A percentile compares a stretch with the other conserved stretches of the same genome.
Conservation (phyloP, 2,797 vertebrate genomes). For the Pelochelys cantorii region DNA sequence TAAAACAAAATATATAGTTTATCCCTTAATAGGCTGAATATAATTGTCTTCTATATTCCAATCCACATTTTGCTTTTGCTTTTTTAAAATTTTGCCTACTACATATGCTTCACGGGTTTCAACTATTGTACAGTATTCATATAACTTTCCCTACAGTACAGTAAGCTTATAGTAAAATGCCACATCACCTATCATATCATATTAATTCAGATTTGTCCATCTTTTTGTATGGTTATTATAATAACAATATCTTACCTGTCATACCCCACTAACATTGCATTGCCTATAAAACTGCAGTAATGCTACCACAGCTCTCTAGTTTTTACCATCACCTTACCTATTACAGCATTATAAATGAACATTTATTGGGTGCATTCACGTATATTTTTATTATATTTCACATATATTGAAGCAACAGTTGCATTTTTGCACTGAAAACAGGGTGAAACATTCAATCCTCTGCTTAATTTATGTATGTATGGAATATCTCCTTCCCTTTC, state of each 20-base stretch:
- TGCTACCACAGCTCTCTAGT: constrained; percentile 64
- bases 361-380: constrained; percentile 56
- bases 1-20: constrained; percentile 56
- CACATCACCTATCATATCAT: constrained; percentile 64
- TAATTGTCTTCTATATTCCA: constrained; percentile 44
- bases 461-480: constrained; percentile 2
- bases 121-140: constrained; percentile 52
- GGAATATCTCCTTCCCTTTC: constrained; percentile 49
- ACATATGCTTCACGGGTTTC: constrained; percentile 25
- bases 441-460: constrained; percentile 52
- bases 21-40: constrained; percentile 31
- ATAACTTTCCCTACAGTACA: constrained; percentile 58
- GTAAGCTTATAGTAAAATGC: constrained; percentile 80
- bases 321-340: constrained; percentile 61
- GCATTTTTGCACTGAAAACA: constrained; percentile 47
- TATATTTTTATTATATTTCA: constrained; percentile 71
- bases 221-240: constrained; percentile 77
- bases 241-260: constrained; percentile 79
- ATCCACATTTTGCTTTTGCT: constrained; percentile 51
- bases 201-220: constrained; percentile 84
- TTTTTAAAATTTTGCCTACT: constrained; percentile 45
- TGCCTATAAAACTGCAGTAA: constrained; percentile 78
- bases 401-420: constrained; percentile 50
- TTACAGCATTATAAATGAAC: constrained; percentile 69
- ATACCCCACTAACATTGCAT: constrained; percentile 70